Base-by-base conservation (phyloP, 2,888 invertebrate genomes). In the Drosophila meridionalis region DNA sequence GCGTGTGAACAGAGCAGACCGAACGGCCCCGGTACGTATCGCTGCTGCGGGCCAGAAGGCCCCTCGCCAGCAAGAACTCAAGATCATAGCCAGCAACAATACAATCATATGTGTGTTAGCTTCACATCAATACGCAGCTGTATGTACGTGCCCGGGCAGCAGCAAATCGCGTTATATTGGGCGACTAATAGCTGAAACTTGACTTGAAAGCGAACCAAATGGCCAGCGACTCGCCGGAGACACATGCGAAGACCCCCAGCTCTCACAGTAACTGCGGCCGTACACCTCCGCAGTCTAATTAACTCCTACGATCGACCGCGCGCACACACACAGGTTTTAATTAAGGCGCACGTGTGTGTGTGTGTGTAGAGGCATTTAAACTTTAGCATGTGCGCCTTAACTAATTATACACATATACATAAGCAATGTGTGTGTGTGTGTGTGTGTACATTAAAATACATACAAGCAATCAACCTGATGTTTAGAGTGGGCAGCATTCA, bases 1-100 rank as follows among this genome's bases (percentile, higher is more conserved):
- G 91, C 92, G 92, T 92, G 92, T 92, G 92, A 92, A 92, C 91
- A 89, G 82, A 84, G 82, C 78, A 78, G 81, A 76, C 79, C 73
- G 61, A 63, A 63, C 70, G 76, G 74, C 73, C 59, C 69, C 78
- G 70, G 60, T 53, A 61, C 55, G 30, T 28, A 64, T 45, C 61
- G 61, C 50, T 55, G 42, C 43, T 57, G 43, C 52, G 42, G 20
- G 45, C 57, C 62, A 45, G 42, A 59, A 68, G 52, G 47, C 47
- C 47, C 55, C 47, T 56, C 69, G 9, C 20, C 53, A 56, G n/a
- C 72, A 67, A 77, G 70, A 86, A 82, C 79, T 75, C 83, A 81
- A 83, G 81, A 83, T 76, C 83, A 72, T 60, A 69, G 45, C 42
- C 60, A 80, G 42, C 45, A 68, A 55, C 50, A 73, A 53, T 74